Evolutionary conservation across 1,140 invertebrate genomes (phyloP).

Genomic region (Drosophila rhopaloa): DNA sequence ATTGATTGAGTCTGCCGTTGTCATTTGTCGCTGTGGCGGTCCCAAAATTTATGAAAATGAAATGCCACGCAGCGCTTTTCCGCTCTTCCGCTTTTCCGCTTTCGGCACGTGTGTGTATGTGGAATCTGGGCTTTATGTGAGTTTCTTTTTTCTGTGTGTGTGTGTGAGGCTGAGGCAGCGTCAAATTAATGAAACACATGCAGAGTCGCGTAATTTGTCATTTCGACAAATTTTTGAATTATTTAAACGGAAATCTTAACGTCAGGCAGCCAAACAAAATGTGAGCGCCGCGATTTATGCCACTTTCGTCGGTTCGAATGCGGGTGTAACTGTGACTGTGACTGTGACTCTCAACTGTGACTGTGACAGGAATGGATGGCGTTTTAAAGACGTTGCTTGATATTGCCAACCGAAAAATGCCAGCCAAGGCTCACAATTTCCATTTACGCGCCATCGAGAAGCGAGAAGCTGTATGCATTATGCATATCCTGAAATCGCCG

Average conservation of each 20-base stretch:
- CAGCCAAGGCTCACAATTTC: slow-evolving; percentile 50
- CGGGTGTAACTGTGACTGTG: slow-evolving; percentile 32
- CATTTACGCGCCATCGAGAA: slow-evolving; percentile 27
- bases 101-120: slow-evolving; percentile 59
- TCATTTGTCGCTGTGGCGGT: slow-evolving; percentile 73
- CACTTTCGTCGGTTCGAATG: slow-evolving; percentile 27
- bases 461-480: slow-evolving; percentile 42
- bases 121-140: slow-evolving; percentile 25
- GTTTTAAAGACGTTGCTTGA: slow-evolving; percentile 56
- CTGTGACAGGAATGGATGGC: slow-evolving; percentile 43
- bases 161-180: slow-evolving; percentile 29
- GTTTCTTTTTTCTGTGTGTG: slow-evolving; percentile 6
- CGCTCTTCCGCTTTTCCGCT: slow-evolving; percentile 56
- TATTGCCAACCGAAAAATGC: slow-evolving; percentile 54
- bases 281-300: slow-evolving; percentile 50
- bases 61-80: slow-evolving; percentile 70
- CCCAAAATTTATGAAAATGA: slow-evolving; percentile 74
- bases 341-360: slow-evolving; percentile 30
- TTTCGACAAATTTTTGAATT: slow-evolving; percentile 79
- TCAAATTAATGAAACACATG: slow-evolving; percentile 78
- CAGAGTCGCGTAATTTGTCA: slow-evolving; percentile 74
- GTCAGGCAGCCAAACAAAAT: slow-evolving; percentile 53
- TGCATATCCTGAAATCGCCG: slow-evolving; percentile 27
- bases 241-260: slow-evolving; percentile 77
- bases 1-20: slow-evolving; percentile 78